Conservation (phyloP, 2,113 vertebrate genomes). For the Cryptotis parvus region DNA sequence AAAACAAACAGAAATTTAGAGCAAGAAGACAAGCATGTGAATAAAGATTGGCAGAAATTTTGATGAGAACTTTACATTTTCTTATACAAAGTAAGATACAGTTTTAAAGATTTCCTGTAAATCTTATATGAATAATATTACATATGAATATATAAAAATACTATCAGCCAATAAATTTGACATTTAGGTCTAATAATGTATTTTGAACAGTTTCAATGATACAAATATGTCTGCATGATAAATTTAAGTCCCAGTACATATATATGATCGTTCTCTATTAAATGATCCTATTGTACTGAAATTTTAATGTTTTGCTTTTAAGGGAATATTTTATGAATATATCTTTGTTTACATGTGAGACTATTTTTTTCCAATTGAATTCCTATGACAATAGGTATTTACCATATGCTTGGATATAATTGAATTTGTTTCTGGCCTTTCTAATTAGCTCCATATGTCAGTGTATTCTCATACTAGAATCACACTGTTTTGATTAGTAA, state of each 20-base stretch:
- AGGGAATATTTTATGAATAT: neutral
- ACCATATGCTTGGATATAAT: neutral
- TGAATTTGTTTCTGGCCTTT: slow-evolving; percentile 13
- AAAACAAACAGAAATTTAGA: neutral
- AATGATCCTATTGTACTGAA: neutral
- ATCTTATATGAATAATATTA: slow-evolving; percentile 17
- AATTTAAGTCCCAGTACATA: neutral
- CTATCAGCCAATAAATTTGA: neutral
- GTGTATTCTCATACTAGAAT: neutral
- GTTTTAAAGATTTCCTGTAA: neutral
- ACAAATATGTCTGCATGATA: neutral
- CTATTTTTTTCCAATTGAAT: slow-evolving; percentile 28
- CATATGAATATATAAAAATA: neutral
- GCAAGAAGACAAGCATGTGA: neutral
- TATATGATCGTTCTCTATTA: neutral
- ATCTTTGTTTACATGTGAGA: neutral
- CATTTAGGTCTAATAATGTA: slow-evolving; percentile 22
- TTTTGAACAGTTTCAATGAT: neutral
- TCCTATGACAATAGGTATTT: neutral
- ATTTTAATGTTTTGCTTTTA: slow-evolving; percentile 21
- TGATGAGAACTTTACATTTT: neutral
- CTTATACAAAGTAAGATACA: neutral
- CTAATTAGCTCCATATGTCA: slow-evolving; percentile 19
- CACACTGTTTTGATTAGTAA: neutral
- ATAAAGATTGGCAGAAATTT: neutral